Evolutionary conservation across 2,888 invertebrate species (phyloP).

Genomic region (Bedellia somnulentella): DNA sequence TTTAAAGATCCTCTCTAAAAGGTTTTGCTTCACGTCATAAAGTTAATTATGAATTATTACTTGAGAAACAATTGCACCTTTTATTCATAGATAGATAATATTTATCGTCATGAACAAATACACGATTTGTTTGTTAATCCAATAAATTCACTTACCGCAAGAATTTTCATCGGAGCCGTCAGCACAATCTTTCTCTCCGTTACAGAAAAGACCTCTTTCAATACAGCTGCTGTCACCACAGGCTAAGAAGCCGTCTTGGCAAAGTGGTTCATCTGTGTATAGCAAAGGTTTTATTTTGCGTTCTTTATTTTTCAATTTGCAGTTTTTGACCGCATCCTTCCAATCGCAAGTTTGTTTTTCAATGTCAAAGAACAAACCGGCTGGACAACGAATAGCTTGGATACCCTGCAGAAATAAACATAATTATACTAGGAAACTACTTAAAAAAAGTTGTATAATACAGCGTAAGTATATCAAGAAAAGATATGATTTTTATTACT

Average conservation of each 20-base stretch:
- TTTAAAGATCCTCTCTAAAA: no score
- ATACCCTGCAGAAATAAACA: constrained; percentile 75
- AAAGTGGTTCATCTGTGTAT: constrained; percentile 87
- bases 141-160: constrained; percentile 89
- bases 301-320: constrained; percentile 87
- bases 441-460: no score
- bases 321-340: constrained; percentile 92
- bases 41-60: no score
- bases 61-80: no score
- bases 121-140: no score
- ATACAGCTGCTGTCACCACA: constrained; percentile 87
- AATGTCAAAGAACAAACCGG: constrained; percentile 90
- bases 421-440: no score
- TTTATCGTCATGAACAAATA: no score
- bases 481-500: no score
- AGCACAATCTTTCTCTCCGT: constrained; percentile 85
- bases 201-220: constrained; percentile 89
- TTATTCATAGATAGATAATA: no score
- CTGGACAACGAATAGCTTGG: constrained; percentile 90
- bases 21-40: no score
- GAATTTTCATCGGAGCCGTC: constrained; percentile 90
- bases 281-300: constrained; percentile 84
- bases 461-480: no score
- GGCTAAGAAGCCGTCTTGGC: constrained; percentile 83
- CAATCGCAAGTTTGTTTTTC: constrained; percentile 95